A percentile compares a stretch with the other conserved stretches of the same genome.
phyloP scores from a whole-genome alignment of 2,113 vertebrate species.

The Caranx melampygus region DNA sequence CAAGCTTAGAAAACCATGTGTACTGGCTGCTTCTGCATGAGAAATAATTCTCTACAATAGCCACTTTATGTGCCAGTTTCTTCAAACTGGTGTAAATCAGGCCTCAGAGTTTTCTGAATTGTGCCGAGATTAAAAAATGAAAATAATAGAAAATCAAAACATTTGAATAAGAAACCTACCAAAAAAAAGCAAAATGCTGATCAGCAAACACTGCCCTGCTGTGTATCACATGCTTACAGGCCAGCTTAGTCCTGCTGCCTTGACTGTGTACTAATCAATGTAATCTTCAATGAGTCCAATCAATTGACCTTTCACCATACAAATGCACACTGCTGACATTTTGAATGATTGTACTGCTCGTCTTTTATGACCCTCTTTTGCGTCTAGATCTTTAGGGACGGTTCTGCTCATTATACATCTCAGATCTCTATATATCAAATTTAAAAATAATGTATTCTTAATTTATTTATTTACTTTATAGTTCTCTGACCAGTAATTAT shows the following conservation, averaged over 20 bases:
- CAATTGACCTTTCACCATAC: slow-evolving; percentile 63
- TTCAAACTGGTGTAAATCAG: background rate
- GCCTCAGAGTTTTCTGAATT: background rate
- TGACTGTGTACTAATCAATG: slow-evolving; percentile 63
- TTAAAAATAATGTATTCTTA: background rate
- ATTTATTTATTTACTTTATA: background rate
- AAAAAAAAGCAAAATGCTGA: background rate
- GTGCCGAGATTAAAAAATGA: background rate
- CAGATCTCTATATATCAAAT: background rate
- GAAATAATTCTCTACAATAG: slow-evolving; percentile 24
- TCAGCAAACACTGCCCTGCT: background rate
- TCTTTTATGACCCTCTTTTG: slow-evolving; percentile 51
- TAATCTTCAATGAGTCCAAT: slow-evolving; percentile 59
- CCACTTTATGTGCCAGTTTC: background rate
- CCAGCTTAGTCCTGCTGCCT: slow-evolving; percentile 33
- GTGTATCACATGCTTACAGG: slow-evolving; percentile 20
- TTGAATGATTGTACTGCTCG: slow-evolving; percentile 44
- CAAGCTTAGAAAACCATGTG: slow-evolving; percentile 9
- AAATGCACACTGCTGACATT: slow-evolving; percentile 63
- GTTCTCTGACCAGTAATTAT: background rate
- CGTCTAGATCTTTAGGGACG: slow-evolving; percentile 23
- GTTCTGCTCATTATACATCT: slow-evolving; percentile 39
- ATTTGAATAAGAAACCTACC: background rate
- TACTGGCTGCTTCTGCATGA: slow-evolving; percentile 40
- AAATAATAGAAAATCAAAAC: background rate